Conservation (phyloP, 2,113 vertebrate genomes). For the Herpailurus yagouaroundi region DNA sequence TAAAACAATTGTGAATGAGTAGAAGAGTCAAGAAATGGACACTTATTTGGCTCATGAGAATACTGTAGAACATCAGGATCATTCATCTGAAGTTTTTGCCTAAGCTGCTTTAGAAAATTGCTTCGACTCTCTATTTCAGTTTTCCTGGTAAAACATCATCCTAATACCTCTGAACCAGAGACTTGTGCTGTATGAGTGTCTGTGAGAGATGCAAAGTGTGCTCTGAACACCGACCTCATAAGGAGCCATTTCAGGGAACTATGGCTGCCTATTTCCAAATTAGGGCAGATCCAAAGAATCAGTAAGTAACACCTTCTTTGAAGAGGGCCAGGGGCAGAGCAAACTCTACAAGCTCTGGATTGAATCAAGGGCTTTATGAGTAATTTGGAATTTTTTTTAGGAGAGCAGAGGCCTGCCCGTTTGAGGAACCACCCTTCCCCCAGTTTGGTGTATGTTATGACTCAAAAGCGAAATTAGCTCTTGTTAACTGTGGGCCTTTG, state of each 20-base stretch:
- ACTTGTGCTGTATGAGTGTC: neutral
- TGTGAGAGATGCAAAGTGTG: neutral
- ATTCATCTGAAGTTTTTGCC: neutral
- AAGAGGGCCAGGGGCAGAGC: neutral
- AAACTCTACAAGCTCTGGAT: neutral
- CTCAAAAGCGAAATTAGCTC: neutral
- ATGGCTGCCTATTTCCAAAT: neutral
- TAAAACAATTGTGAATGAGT: neutral
- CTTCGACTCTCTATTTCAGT: neutral
- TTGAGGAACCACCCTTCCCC: neutral
- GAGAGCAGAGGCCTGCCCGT: neutral
- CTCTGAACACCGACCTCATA: neutral
- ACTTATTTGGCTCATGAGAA: neutral
- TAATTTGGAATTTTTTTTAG: constrained; percentile 2
- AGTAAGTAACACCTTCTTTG: constrained; percentile 26
- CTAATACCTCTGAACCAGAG: neutral
- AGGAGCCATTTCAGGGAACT: neutral
- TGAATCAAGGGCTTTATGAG: constrained; percentile 56
- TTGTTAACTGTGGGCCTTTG: neutral
- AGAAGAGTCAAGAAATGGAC: neutral
- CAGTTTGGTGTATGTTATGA: neutral
- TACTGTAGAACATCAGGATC: neutral
- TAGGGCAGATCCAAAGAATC: neutral
- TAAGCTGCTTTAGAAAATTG: neutral
- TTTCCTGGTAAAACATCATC: neutral